A percentile compares a stretch with the other conserved stretches of the same genome.
These are phyloP conservation scores for Apolygus lucorum DNA, from an alignment of 1,140 invertebrate genomes.

Conservation along the genomic window DNA sequence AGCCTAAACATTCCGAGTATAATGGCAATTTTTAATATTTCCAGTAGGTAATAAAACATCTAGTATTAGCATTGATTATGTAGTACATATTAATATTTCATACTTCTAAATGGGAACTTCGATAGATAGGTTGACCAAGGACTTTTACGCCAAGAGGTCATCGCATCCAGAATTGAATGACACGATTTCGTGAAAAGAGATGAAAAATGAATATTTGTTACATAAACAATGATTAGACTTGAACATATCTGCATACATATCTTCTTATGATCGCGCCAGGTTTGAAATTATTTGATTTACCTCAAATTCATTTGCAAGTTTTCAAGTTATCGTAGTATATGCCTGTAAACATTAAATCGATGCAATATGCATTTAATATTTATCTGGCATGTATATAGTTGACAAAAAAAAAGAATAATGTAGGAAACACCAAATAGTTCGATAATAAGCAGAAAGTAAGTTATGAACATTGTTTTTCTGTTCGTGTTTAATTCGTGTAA, in stretches of 20 bases:
- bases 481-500: not conserved
- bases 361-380: not conserved
- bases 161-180: too few relatives aligned
- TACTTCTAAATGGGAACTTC: not conserved
- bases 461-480: too few relatives aligned
- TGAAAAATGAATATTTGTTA: constrained; percentile 9
- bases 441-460: not conserved
- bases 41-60: not conserved
- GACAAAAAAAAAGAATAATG: not conserved
- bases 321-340: constrained; percentile 1
- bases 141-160: too few relatives aligned
- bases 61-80: not conserved
- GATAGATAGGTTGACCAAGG: too few relatives aligned
- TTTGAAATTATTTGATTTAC: not conserved
- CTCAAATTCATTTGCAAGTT: too few relatives aligned
- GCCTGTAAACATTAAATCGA: not conserved
- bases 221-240: constrained; percentile 21
- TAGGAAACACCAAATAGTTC: not conserved
- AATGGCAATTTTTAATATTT: not conserved
- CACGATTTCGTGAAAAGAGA: too few relatives aligned
- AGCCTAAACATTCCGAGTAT: not conserved
- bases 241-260: constrained; percentile 22
- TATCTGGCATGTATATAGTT: not conserved
- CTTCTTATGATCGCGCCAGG: not conserved
- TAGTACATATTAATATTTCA: not conserved